Conservation (phyloP, 1,140 invertebrate species). For the Papilio polyxenes region DNA sequence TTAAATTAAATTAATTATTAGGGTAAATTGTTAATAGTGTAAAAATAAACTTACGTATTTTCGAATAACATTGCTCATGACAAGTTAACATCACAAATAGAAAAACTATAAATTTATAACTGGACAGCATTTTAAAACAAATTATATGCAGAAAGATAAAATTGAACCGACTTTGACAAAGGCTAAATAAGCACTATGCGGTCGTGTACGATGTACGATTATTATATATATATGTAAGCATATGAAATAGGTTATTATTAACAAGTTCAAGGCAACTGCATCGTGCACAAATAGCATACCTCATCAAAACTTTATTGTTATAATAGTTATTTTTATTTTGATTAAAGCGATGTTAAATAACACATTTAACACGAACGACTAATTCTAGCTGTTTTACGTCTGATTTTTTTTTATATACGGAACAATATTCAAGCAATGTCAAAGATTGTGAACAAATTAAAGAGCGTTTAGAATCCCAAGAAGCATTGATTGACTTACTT, state of each 20-base stretch:
- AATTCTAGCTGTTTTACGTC: neutral
- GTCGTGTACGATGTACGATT: neutral
- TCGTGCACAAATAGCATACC: conserved; percentile 9
- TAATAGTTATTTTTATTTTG: neutral
- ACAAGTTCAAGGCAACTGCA: conserved; percentile 29
- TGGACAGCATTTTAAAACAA: conserved; percentile 2
- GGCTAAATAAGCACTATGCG: conserved; percentile 29
- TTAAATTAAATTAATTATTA: neutral
- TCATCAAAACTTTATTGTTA: neutral
- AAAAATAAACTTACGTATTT: conserved; percentile 18
- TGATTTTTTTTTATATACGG: neutral
- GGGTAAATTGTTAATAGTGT: neutral
- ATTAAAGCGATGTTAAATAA: neutral
- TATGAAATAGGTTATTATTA: conserved; percentile 29
- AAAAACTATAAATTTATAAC: conserved; percentile 4
- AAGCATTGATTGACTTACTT: too few species aligned
- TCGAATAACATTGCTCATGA: conserved; percentile 17
- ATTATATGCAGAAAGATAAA: conserved; percentile 2
- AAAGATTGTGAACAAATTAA: neutral
- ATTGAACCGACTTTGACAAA: conserved; percentile 25
- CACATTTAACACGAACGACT: neutral
- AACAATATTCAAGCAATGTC: too few species aligned
- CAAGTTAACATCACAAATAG: neutral
- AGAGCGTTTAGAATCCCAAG: neutral
- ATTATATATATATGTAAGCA: conserved; percentile 32